Evolutionary conservation across 2,888 invertebrate species (phyloP).

Genomic region (Bembecia ichneumoniformis): DNA sequence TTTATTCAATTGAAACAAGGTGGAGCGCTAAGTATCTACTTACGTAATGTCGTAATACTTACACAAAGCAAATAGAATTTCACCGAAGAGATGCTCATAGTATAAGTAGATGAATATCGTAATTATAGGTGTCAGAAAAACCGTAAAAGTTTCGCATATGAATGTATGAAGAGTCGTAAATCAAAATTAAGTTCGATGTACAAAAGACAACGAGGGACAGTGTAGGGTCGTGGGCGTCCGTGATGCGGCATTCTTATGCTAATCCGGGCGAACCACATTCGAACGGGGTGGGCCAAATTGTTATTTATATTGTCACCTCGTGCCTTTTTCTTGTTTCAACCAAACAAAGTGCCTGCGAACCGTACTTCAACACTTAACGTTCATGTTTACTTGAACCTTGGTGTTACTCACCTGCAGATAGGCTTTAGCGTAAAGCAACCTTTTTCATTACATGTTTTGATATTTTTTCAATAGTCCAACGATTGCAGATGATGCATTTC

Average conservation of each 20-base stretch:
- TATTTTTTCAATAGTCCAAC: too few species aligned
- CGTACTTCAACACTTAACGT: constrained; percentile 24
- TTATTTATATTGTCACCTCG: constrained; percentile 72
- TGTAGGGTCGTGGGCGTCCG: constrained; percentile 56
- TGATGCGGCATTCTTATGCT: constrained; percentile 70
- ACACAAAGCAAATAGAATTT: too few species aligned
- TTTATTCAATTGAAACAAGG: too few species aligned
- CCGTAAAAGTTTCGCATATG: constrained; percentile 52
- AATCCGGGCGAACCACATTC: constrained; percentile 61
- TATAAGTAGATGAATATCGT: too few species aligned
- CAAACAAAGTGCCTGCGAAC: constrained; percentile 39
- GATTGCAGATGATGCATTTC: too few species aligned
- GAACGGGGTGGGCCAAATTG: constrained; percentile 71
- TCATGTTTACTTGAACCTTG: background rate
- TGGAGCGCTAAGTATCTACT: too few species aligned
- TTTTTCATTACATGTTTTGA: too few species aligned
- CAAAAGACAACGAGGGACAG: constrained; percentile 65
- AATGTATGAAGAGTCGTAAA: constrained; percentile 61
- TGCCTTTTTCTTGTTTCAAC: constrained; percentile 41
- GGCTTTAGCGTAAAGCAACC: too few species aligned
- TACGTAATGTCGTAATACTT: too few species aligned
- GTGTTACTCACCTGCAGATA: background rate
- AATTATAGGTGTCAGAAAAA: too few species aligned
- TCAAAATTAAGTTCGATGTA: constrained; percentile 70
- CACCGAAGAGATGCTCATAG: too few species aligned